Percentiles rank a stretch among this genome's conserved stretches.
Evolutionary conservation across 2,888 invertebrate genomes (phyloP).

Genomic region (Drosophila pegasa): DNA sequence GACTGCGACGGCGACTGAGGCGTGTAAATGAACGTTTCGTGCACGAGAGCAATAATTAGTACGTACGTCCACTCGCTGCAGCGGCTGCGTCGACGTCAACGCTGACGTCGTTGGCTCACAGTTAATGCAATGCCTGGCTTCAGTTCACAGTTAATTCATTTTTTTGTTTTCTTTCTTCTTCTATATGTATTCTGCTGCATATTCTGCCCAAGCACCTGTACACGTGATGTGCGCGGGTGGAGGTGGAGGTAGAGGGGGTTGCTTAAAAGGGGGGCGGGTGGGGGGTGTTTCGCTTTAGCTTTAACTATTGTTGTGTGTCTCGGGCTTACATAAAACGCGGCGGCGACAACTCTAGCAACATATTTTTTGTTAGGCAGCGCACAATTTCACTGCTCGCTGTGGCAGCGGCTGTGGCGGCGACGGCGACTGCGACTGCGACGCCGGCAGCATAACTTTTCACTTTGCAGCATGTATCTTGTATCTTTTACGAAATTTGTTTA

Average conservation of each 20-base stretch:
- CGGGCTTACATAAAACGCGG: conserved; percentile 58
- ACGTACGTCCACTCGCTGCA: conserved; percentile 62
- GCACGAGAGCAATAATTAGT: conserved; percentile 70
- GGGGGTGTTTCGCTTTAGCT: conserved; percentile 6
- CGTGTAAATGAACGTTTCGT: conserved; percentile 71
- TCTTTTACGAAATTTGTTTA: conserved; percentile 13
- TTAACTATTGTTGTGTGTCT: conserved; percentile 15
- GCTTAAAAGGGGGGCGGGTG: not conserved
- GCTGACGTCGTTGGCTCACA: conserved; percentile 29
- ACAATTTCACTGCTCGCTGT: conserved; percentile 61
- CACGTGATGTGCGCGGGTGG: conserved; percentile 37
- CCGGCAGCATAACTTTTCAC: conserved; percentile 64
- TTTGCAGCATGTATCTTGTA: conserved; percentile 55
- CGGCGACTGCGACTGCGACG: conserved; percentile 58
- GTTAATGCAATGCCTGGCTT: conserved; percentile 37
- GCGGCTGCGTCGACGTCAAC: conserved; percentile 47
- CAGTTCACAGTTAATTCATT: conserved; percentile 18
- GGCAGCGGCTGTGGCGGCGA: conserved; percentile 48
- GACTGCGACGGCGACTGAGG: conserved; percentile 54
- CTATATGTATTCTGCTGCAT: conserved; percentile 30
- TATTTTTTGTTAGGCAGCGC: conserved; percentile 62
- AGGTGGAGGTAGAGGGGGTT: not conserved
- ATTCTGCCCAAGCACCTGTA: conserved; percentile 43
- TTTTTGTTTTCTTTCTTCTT: conserved; percentile 24
- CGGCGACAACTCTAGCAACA: conserved; percentile 63